Evolutionary conservation across 2,888 invertebrate species (phyloP).

Genomic region (Temnothorax unifasciatus): DNA sequence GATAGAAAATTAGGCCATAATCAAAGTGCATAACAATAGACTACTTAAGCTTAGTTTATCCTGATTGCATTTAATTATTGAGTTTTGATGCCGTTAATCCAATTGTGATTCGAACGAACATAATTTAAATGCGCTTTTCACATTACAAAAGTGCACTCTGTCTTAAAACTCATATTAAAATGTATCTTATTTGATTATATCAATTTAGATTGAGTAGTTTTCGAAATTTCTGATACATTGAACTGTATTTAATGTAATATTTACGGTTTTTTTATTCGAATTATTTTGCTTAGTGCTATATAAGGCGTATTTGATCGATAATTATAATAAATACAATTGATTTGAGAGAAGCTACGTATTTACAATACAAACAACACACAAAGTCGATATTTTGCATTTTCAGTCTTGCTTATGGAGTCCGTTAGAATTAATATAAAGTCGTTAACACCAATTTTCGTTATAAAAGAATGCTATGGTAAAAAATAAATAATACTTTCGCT

Average conservation of each 20-base stretch:
- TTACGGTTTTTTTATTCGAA: background rate
- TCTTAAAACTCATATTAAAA: background rate
- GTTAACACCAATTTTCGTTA: background rate
- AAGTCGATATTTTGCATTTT: background rate
- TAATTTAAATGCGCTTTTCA: constrained; percentile 5
- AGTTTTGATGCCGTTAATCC: background rate
- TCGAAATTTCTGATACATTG: background rate
- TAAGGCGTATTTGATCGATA: background rate
- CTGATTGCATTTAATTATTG: constrained; percentile 43
- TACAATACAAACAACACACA: background rate
- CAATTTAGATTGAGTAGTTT: background rate
- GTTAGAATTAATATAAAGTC: background rate
- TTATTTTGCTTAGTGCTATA: background rate
- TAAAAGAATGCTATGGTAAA: background rate
- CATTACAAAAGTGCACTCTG: background rate
- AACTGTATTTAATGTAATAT: constrained; percentile 8
- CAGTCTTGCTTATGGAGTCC: background rate
- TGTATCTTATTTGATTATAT: background rate
- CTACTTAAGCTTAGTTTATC: constrained; percentile 37
- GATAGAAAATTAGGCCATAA: constrained; percentile 49
- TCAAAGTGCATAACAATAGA: constrained; percentile 36
- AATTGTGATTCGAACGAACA: constrained; percentile 11
- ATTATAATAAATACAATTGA: constrained; percentile 16
- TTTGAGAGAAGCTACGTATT: background rate
- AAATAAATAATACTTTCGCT: background rate